Conservation (phyloP, 2,797 vertebrate species). For the Sebastiscus albofasciatus region DNA sequence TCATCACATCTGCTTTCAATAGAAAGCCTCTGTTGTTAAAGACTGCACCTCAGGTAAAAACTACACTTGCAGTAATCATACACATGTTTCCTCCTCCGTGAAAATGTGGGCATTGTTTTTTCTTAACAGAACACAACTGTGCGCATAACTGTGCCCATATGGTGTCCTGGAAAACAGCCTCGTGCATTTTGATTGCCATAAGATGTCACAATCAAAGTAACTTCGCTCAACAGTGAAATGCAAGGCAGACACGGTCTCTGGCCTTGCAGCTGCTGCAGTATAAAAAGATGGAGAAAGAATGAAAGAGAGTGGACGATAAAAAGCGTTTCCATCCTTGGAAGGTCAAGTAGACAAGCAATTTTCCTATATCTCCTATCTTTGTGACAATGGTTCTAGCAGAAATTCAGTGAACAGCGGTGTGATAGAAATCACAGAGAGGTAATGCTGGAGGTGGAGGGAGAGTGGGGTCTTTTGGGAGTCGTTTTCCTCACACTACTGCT, state of each 20-base stretch:
- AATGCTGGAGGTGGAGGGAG: conserved; percentile 27
- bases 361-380: conserved; percentile 55
- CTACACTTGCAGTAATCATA: conserved; percentile 1
- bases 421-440: conserved; percentile 65
- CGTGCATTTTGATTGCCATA: conserved; percentile 24
- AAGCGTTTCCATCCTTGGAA: conserved; percentile 67
- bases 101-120: conserved; percentile 4
- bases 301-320: conserved; percentile 54
- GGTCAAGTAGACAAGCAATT: conserved; percentile 69
- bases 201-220: conserved; percentile 52
- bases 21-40: not conserved
- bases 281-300: conserved; percentile 44
- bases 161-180: conserved; percentile 8
- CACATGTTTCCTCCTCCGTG: not conserved
- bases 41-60: conserved; percentile 2
- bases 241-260: conserved; percentile 36
- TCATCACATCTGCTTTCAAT: not conserved
- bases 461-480: conserved; percentile 48
- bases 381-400: conserved; percentile 59
- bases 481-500: conserved; percentile 39
- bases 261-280: conserved; percentile 57
- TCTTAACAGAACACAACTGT: conserved; percentile 20
- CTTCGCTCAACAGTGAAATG: conserved; percentile 43
- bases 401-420: conserved; percentile 47
- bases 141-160: conserved; percentile 12